Conservation (phyloP, 1,140 invertebrate species). For the Drosophila insularis region DNA sequence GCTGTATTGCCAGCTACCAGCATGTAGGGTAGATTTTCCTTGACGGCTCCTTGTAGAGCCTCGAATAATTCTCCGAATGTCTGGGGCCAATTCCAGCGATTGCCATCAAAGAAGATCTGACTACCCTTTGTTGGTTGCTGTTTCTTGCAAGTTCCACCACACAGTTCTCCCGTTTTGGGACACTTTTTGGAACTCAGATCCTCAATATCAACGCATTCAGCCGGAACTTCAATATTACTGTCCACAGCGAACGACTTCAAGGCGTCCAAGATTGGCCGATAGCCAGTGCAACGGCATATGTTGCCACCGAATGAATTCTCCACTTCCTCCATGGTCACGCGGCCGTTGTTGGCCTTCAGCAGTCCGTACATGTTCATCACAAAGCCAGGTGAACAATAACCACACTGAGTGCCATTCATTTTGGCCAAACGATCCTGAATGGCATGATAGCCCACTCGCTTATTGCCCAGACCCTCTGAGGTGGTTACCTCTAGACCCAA, state of each 20-base stretch:
- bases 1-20: slow-evolving; percentile 84
- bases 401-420: slow-evolving; percentile 91
- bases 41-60: slow-evolving; percentile 83
- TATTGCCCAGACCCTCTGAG: slow-evolving; percentile 90
- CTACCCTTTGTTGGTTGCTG: slow-evolving; percentile 23
- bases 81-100: slow-evolving; percentile 70
- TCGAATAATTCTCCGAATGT: slow-evolving; percentile 84
- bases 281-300: slow-evolving; percentile 94
- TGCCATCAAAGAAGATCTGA: slow-evolving; percentile 68
- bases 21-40: slow-evolving; percentile 82
- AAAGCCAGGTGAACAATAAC: slow-evolving; percentile 92
- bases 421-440: slow-evolving; percentile 87
- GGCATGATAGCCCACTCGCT: slow-evolving; percentile 87
- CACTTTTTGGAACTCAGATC: slow-evolving; percentile 62
- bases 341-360: slow-evolving; percentile 82
- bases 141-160: slow-evolving; percentile 63
- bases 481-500: slow-evolving; percentile 91
- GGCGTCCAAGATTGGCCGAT: slow-evolving; percentile 91
- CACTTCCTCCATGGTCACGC: slow-evolving; percentile 87
- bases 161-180: slow-evolving; percentile 62
- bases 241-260: slow-evolving; percentile 90
- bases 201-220: slow-evolving; percentile 71
- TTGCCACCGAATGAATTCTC: slow-evolving; percentile 92
- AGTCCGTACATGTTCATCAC: slow-evolving; percentile 93
- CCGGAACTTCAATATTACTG: slow-evolving; percentile 86